A percentile compares a stretch with the other conserved stretches of the same genome.
Conservation (phyloP, 2,113 vertebrate genomes). For the Ochotona curzoniae region DNA sequence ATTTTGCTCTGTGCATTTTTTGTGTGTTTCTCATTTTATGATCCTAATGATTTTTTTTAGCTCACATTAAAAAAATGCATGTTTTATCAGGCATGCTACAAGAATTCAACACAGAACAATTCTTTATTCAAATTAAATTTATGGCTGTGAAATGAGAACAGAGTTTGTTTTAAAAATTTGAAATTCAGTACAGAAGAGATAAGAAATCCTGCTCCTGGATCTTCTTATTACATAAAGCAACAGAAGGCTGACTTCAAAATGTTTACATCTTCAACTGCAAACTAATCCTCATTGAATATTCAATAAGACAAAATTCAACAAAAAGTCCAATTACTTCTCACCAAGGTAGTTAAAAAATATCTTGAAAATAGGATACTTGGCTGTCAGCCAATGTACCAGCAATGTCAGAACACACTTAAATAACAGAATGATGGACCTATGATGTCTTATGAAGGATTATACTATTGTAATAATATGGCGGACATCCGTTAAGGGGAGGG, state of each 20-base stretch:
- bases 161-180: background rate
- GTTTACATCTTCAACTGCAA: background rate
- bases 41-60: background rate
- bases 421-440: no score
- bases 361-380: no score
- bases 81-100: background rate
- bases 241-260: background rate
- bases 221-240: background rate
- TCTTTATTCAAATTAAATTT: background rate
- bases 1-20: background rate
- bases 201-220: background rate
- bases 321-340: background rate
- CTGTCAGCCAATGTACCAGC: no score
- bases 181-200: background rate
- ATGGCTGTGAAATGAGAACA: background rate
- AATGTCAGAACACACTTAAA: no score
- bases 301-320: background rate
- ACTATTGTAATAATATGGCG: no score
- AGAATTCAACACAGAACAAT: conserved; percentile 23
- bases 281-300: background rate
- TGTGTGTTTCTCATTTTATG: background rate
- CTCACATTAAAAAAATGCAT: background rate
- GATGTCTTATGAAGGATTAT: no score
- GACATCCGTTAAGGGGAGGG: no score
- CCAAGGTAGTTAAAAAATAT: background rate